A percentile compares a stretch with the other conserved stretches of the same genome.
phyloP scores from a whole-genome alignment of 2,888 invertebrate species.

The Iphiclides podalirius region DNA sequence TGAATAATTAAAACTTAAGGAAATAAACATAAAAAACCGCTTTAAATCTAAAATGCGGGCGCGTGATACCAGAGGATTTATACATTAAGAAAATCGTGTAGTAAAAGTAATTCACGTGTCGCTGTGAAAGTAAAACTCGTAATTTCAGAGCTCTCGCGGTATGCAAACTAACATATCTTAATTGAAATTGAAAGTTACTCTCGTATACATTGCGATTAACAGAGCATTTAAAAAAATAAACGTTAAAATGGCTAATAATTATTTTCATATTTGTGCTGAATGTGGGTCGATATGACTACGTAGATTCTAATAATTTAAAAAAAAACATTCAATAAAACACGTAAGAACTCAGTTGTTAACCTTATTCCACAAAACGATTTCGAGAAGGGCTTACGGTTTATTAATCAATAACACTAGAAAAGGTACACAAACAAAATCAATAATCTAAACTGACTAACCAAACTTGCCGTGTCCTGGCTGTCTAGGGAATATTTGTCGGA shows the following conservation, averaged over 20 bases:
- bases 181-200: not conserved
- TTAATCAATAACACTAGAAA: conserved; percentile 65
- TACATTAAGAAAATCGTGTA: no score
- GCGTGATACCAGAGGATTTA: no score
- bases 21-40: no score
- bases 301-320: not conserved
- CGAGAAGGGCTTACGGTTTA: conserved; percentile 31
- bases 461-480: conserved; percentile 76
- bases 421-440: conserved; percentile 72
- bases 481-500: conserved; percentile 74
- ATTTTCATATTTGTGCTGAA: no score
- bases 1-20: no score
- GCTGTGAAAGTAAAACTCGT: conserved; percentile 24
- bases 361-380: not conserved
- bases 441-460: conserved; percentile 68
- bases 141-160: not conserved
- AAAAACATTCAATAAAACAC: conserved; percentile 17
- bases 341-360: conserved; percentile 31
- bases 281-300: conserved; percentile 42
- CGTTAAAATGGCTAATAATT: no score
- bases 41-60: no score
- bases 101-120: conserved; percentile 21
- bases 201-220: not conserved
- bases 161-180: not conserved
- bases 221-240: no score